phyloP scores from a whole-genome alignment of 2,888 invertebrate species.

The Crepidodera aurea region DNA sequence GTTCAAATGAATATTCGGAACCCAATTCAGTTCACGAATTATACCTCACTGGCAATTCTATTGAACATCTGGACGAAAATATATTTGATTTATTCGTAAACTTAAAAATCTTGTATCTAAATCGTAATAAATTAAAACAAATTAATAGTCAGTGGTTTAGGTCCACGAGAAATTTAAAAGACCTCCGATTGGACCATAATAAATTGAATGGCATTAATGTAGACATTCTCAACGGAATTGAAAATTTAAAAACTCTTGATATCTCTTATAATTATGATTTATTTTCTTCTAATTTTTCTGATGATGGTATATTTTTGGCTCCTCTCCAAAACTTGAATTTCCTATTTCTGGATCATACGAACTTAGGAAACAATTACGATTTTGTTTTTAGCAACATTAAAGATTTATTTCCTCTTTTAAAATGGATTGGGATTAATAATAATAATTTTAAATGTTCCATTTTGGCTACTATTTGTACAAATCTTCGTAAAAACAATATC shows the following conservation, averaged over 20 bases:
- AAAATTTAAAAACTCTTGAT: background rate
- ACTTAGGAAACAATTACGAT: background rate
- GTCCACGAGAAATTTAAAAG: background rate
- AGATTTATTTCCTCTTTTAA: background rate
- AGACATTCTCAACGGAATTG: background rate
- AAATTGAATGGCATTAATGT: background rate
- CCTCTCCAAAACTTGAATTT: background rate
- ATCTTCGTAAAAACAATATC: too few species aligned
- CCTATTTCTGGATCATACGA: background rate
- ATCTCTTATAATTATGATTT: background rate
- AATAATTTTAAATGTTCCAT: background rate
- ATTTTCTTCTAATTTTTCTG: background rate
- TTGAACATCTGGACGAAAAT: background rate
- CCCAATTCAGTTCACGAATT: background rate
- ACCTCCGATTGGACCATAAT: conserved; percentile 4
- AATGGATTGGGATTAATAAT: background rate
- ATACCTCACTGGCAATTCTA: conserved; percentile 1
- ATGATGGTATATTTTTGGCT: too few species aligned
- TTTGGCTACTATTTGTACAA: too few species aligned
- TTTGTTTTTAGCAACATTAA: background rate
- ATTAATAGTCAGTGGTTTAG: background rate
- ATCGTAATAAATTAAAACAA: background rate
- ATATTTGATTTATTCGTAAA: background rate
- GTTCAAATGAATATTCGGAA: background rate
- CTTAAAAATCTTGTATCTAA: background rate